Conservation (phyloP, 2,888 invertebrate genomes). For the Salpingus planirostris region DNA sequence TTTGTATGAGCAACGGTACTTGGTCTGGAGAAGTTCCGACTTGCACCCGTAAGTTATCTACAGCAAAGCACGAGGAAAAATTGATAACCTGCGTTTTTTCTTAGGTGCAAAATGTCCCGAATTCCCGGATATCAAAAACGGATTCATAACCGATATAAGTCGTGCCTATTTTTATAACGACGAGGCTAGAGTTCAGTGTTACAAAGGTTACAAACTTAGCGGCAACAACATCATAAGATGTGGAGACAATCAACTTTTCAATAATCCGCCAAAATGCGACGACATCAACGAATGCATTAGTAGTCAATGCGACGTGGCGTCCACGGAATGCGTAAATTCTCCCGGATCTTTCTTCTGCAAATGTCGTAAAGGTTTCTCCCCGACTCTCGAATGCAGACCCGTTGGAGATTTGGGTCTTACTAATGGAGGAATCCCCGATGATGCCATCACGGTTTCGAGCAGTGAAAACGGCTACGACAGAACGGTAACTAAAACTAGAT, state of each 20-base stretch:
- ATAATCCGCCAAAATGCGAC: constrained; percentile 78
- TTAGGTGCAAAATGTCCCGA: constrained; percentile 58
- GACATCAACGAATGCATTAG: constrained; percentile 86
- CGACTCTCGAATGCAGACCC: constrained; percentile 82
- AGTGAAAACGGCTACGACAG: constrained; percentile 76
- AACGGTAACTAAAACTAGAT: too few species aligned
- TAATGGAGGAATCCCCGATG: constrained; percentile 84
- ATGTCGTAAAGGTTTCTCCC: constrained; percentile 73
- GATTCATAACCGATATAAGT: constrained; percentile 72
- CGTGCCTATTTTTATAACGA: constrained; percentile 77
- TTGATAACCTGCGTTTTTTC: constrained; percentile 11
- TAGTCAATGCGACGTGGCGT: constrained; percentile 82
- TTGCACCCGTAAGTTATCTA: constrained; percentile 69
- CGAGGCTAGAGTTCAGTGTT: constrained; percentile 86
- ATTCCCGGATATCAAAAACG: constrained; percentile 76
- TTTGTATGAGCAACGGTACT: constrained; percentile 92
- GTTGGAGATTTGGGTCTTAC: constrained; percentile 81
- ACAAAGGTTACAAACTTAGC: constrained; percentile 78
- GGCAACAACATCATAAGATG: constrained; percentile 78
- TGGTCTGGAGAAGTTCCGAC: constrained; percentile 89
- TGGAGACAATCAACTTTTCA: constrained; percentile 75
- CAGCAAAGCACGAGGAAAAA: not conserved
- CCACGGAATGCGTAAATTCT: constrained; percentile 84
- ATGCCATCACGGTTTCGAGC: constrained; percentile 76
- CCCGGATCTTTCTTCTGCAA: constrained; percentile 85